Evolutionary conservation across 2,113 vertebrate species (phyloP).

Genomic region (Thinocorus orbignyianus): DNA sequence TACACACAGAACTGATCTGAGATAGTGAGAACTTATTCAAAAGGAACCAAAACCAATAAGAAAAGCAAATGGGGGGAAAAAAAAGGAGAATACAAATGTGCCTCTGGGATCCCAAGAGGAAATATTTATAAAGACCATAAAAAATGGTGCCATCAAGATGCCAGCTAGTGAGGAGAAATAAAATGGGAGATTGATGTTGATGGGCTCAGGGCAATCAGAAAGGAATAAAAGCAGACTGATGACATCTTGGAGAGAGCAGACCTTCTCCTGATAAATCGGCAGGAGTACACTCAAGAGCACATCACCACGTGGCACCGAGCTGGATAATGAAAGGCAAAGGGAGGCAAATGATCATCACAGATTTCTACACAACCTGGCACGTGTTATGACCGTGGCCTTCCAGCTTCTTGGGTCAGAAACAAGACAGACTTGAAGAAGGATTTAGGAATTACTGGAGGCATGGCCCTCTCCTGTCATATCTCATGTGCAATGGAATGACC

Average conservation of each 20-base stretch:
- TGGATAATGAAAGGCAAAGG: not conserved
- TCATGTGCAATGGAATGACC: not conserved
- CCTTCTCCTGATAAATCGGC: not conserved
- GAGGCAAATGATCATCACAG: not conserved
- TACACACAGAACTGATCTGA: not conserved
- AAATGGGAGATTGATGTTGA: not conserved
- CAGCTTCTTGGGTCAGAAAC: not conserved
- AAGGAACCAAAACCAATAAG: not conserved
- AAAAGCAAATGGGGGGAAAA: not conserved
- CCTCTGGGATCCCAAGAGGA: not conserved
- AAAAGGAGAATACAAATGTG: not conserved
- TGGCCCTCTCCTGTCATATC: fast-evolving
- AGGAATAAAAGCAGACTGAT: not conserved
- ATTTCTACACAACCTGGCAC: not conserved
- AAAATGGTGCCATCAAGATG: not conserved
- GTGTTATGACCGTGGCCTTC: not conserved
- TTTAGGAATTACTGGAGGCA: not conserved
- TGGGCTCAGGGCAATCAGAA: not conserved
- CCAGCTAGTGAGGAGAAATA: not conserved
- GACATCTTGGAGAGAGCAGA: not conserved
- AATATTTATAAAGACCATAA: not conserved
- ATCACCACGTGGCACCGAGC: not conserved
- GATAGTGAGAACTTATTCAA: not conserved
- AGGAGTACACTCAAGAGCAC: not conserved
- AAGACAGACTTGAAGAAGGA: not conserved